A percentile compares a stretch with the other conserved stretches of the same genome.
Evolutionary conservation across 2,113 vertebrate genomes (phyloP).

Genomic region (Planiliza haematocheilus): DNA sequence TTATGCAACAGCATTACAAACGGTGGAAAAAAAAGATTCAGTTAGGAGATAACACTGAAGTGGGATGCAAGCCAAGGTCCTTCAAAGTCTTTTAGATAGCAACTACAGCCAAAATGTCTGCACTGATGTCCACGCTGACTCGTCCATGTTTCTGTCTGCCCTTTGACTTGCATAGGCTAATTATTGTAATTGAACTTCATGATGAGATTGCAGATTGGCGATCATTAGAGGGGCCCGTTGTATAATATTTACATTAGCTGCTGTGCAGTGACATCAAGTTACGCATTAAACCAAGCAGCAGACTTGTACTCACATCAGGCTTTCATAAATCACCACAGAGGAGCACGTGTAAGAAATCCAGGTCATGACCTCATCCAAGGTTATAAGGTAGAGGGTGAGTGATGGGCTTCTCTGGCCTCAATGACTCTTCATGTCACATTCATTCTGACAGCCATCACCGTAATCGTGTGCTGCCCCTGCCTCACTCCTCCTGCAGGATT

Average conservation of each 20-base stretch:
- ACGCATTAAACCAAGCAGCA: slow-evolving; percentile 47
- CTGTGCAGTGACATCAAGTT: slow-evolving; percentile 60
- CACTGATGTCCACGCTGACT: not conserved
- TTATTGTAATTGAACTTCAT: slow-evolving; percentile 58
- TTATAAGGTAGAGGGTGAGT: slow-evolving; percentile 67
- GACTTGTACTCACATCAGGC: slow-evolving; percentile 58
- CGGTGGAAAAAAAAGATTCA: slow-evolving; percentile 47
- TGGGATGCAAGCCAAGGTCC: slow-evolving; percentile 22
- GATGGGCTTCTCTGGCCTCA: slow-evolving; percentile 57
- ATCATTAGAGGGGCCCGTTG: slow-evolving; percentile 31
- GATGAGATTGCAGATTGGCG: slow-evolving; percentile 52
- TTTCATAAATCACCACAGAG: slow-evolving; percentile 68
- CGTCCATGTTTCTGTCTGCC: not conserved
- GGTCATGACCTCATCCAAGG: slow-evolving; percentile 71
- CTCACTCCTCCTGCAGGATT: not conserved
- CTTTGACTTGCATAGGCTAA: slow-evolving; percentile 35
- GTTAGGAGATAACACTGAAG: slow-evolving; percentile 38
- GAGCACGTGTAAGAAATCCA: slow-evolving; percentile 63
- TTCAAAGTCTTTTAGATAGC: no score
- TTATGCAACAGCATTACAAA: slow-evolving; percentile 55
- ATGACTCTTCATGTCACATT: slow-evolving; percentile 57
- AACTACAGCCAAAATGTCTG: no score
- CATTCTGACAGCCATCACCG: slow-evolving; percentile 40
- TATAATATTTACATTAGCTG: slow-evolving; percentile 78
- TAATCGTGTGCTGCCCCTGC: slow-evolving; percentile 35